Conservation (phyloP, 2,888 invertebrate species). For the Margaritifera margaritifera region DNA sequence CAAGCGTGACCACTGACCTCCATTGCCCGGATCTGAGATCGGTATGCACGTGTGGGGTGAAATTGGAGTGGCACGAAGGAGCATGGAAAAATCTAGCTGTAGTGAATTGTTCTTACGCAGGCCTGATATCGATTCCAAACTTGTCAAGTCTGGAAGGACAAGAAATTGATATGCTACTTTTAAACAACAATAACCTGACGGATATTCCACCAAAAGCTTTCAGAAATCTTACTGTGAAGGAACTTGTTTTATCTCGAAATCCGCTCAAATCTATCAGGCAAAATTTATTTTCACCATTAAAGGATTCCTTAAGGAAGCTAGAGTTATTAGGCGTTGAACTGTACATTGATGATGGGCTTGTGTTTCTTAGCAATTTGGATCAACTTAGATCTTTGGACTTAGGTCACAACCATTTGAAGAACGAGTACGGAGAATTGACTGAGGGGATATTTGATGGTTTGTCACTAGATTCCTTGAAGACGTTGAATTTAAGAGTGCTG, state of each 20-base stretch:
- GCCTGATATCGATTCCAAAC: slow-evolving; percentile 30
- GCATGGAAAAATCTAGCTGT: slow-evolving; percentile 29
- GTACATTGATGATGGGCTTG: slow-evolving; percentile 27
- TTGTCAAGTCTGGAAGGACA: slow-evolving; percentile 19
- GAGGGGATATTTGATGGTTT: slow-evolving; percentile 24
- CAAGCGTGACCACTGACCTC: slow-evolving; percentile 30
- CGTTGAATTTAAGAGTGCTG: slow-evolving; percentile 27
- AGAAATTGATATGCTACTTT: slow-evolving; percentile 35
- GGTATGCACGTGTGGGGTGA: slow-evolving; percentile 34
- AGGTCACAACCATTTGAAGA: slow-evolving; percentile 28
- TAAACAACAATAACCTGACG: slow-evolving; percentile 43
- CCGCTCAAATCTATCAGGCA: slow-evolving; percentile 26
- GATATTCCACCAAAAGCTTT: slow-evolving; percentile 27
- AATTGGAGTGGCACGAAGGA: slow-evolving; percentile 37
- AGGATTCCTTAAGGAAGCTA: slow-evolving; percentile 20
- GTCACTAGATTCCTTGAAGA: slow-evolving; percentile 22
- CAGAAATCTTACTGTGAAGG: slow-evolving; percentile 25
- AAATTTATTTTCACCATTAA: slow-evolving; percentile 20
- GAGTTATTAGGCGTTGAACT: slow-evolving; percentile 29
- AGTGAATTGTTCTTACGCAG: slow-evolving; percentile 36
- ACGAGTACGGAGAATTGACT: slow-evolving; percentile 31
- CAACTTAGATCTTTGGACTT: slow-evolving; percentile 29
- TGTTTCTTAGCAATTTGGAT: slow-evolving; percentile 24
- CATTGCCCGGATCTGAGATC: slow-evolving; percentile 35
- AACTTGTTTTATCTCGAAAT: slow-evolving; percentile 44